Base-by-base conservation (phyloP, 2,113 vertebrate genomes). In the Tachycineta bicolor region DNA sequence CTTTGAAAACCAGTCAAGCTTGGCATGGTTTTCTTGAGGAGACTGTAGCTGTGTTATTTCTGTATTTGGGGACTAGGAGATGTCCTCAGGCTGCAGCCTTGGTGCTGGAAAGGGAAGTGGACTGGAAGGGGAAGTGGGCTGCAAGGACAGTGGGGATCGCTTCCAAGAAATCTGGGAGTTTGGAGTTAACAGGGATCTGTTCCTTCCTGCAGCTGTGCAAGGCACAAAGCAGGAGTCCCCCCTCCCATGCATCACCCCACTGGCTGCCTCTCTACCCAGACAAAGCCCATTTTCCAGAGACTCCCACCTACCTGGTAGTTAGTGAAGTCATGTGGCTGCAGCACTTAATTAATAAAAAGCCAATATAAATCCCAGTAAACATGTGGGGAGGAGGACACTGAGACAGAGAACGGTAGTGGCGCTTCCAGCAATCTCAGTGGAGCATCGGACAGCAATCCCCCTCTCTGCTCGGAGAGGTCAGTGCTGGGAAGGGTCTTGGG, bases 281-380 rank as follows among this genome's bases (percentile, higher is more conserved):
- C 87, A 83, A 83, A 91, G 85, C 24, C 50, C 1, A 0, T 76
- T 78, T 88, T 70, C 53, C 93, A 55, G 62, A 91, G 94, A 60
- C 93, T 93, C 93, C 96, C 94, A 96, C 93, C 85, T 96, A 83
- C 94, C 92, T 28, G 59, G 23, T 83, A 39, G 87, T 96, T 95
- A 94, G 93, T 29, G 12, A 74, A 84, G 91, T 95, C 96, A 97
- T 78, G 96, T 96, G 97, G 84, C 75, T 28, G 21, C 47, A 34
- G 93, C 90, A 97, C 94, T 95, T 96, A 87, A 97, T 97, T 96
- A 96, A 92, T 65, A 39, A 69, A 50, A 33, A 67, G 90, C 96
- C 3, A 0, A 75, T 97, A 97, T 97, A 97, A 97, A 80, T 59
- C 53, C 85, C 79, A n/a, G 83, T 33, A 64, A 89, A 68, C 62